phyloP scores from a whole-genome alignment of 2,888 invertebrate species.

The Eurytoma californica region DNA sequence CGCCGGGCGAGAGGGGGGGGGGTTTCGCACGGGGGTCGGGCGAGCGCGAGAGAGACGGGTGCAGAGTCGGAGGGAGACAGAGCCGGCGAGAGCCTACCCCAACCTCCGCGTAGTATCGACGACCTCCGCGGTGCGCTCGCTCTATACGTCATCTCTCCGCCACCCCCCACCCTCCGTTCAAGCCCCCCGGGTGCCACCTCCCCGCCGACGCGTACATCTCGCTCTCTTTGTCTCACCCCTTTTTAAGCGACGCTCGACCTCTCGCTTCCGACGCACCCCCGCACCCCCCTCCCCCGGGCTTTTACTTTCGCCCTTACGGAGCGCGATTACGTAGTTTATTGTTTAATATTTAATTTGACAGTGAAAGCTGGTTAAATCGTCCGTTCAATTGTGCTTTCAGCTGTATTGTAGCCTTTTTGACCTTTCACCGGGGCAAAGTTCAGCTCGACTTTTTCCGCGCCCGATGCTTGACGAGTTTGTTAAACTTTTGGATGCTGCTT shows the following conservation, averaged over 20 bases:
- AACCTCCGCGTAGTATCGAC: conserved; percentile 74
- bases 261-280: background rate
- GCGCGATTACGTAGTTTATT: conserved; percentile 30
- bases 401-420: background rate
- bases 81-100: conserved; percentile 70
- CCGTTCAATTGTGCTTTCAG: too few relatives aligned
- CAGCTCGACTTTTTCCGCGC: background rate
- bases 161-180: conserved; percentile 36
- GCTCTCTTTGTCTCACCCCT: conserved; percentile 13
- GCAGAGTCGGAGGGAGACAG: conserved; percentile 46
- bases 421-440: background rate
- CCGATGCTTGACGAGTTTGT: background rate
- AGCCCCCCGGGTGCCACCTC: background rate
- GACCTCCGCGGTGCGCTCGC: conserved; percentile 63
- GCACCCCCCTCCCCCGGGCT: background rate
- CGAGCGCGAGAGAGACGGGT: background rate
- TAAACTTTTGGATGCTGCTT: too few relatives aligned
- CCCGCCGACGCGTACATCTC: background rate
- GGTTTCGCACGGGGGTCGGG: background rate
- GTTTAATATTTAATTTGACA: conserved; percentile 33
- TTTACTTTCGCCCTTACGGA: conserved; percentile 36
- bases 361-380: conserved; percentile 18
- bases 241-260: background rate
- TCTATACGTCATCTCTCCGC: conserved; percentile 60
- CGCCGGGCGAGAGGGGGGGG: conserved; percentile 49